Evolutionary conservation across 2,888 invertebrate species (phyloP).

Genomic region (Polyommatus iphigenia): DNA sequence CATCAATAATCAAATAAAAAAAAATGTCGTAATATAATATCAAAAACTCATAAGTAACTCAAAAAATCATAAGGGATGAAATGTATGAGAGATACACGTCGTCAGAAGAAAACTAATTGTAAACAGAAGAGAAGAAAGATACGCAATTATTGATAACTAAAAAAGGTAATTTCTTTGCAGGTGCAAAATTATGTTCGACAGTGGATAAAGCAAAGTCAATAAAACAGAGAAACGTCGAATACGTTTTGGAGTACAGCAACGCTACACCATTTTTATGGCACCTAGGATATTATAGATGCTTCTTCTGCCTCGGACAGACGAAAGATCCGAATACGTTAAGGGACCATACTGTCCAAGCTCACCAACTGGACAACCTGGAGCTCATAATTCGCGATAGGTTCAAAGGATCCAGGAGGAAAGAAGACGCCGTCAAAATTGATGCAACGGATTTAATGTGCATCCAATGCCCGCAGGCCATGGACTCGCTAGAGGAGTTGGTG

Average conservation of each 20-base stretch:
- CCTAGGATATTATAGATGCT: slow-evolving; percentile 68
- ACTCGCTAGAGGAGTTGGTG: slow-evolving; percentile 64
- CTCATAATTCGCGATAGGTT: slow-evolving; percentile 65
- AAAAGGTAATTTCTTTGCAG: slow-evolving; percentile 65
- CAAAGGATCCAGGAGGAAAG: slow-evolving; percentile 68
- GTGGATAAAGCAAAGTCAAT: slow-evolving; percentile 70
- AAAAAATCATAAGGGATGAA: neutral
- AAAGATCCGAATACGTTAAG: slow-evolving; percentile 60
- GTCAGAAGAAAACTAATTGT: neutral
- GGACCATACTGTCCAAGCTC: slow-evolving; percentile 58
- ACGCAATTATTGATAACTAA: neutral
- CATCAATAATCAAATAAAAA: too few relatives aligned
- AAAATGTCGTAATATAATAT: too few relatives aligned
- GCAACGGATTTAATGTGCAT: slow-evolving; percentile 64
- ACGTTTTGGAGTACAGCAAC: slow-evolving; percentile 68
- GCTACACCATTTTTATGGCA: slow-evolving; percentile 73
- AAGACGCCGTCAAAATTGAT: slow-evolving; percentile 73
- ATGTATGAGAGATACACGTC: neutral
- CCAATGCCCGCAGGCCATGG: slow-evolving; percentile 56
- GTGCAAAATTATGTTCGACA: slow-evolving; percentile 60
- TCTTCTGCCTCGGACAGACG: slow-evolving; percentile 66
- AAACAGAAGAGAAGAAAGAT: neutral
- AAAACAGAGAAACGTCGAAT: slow-evolving; percentile 69
- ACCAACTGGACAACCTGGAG: slow-evolving; percentile 64
- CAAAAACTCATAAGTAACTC: neutral